Percentiles rank a stretch among this genome's conserved stretches.
These are phyloP conservation scores for Lamprotornis superbus DNA, from an alignment of 2,113 vertebrate genomes.

Conservation along the genomic window DNA sequence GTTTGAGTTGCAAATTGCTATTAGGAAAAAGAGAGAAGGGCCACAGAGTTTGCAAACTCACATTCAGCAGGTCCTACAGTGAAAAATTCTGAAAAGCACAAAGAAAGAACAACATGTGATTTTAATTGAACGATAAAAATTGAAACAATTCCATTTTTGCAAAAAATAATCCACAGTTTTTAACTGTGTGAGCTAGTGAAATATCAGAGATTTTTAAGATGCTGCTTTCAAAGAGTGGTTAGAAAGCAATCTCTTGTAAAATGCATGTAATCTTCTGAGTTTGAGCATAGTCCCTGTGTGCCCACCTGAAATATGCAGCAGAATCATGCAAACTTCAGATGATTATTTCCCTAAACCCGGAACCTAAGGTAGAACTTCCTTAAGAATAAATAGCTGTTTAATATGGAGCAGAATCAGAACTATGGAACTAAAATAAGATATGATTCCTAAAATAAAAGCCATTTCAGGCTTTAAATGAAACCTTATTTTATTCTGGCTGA, in stretches of 20 bases:
- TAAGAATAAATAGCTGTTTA: constrained; percentile 20
- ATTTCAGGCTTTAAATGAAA: neutral
- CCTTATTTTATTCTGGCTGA: neutral
- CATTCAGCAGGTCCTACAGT: neutral
- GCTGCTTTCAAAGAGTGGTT: neutral
- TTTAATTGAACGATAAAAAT: neutral
- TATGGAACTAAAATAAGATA: neutral
- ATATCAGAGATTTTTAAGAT: neutral
- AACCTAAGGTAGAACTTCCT: neutral
- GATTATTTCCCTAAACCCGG: constrained; percentile 2
- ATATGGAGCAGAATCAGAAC: constrained; percentile 1
- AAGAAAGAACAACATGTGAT: neutral
- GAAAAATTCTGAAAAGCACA: neutral
- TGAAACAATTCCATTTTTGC: neutral
- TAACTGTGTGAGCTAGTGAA: neutral
- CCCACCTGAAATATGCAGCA: neutral
- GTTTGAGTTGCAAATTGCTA: neutral
- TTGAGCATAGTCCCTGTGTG: neutral
- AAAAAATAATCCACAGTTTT: neutral
- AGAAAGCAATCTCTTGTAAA: neutral
- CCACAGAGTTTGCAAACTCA: neutral
- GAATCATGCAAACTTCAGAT: neutral
- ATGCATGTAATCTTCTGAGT: neutral
- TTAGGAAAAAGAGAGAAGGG: neutral
- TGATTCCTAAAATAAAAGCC: neutral